Conservation (phyloP, 2,797 vertebrate species). For the Hozukius guyotensis region DNA sequence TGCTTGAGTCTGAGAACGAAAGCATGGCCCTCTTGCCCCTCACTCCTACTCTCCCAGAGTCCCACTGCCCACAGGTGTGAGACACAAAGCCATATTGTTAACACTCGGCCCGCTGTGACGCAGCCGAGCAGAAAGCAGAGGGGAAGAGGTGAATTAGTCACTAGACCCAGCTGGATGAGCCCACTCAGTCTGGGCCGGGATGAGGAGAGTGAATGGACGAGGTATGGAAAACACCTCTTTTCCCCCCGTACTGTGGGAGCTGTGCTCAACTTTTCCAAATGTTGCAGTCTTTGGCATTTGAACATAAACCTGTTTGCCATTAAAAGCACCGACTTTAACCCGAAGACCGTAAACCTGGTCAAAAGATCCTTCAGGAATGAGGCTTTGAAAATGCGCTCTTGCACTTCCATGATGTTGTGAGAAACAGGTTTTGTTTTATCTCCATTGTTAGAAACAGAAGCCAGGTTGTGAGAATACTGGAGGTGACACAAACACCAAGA, state of each 20-base stretch:
- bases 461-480: background rate
- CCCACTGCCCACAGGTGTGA: slow-evolving; percentile 66
- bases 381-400: background rate
- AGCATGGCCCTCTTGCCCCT: slow-evolving; percentile 31
- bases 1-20: slow-evolving; percentile 22
- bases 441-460: background rate
- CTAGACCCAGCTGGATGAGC: slow-evolving; percentile 42
- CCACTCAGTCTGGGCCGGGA: slow-evolving; percentile 19
- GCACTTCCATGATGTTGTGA: background rate
- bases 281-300: slow-evolving; percentile 22
- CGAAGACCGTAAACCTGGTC: background rate
- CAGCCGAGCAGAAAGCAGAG: slow-evolving; percentile 27
- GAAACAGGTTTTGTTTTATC: background rate
- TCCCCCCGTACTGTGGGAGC: background rate
- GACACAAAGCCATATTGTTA: slow-evolving; percentile 72
- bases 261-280: slow-evolving; percentile 53
- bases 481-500: background rate
- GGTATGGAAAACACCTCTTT: slow-evolving; percentile 43
- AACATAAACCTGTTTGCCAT: slow-evolving; percentile 26
- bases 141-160: slow-evolving; percentile 58
- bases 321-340: slow-evolving; percentile 6
- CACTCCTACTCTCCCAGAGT: slow-evolving; percentile 46
- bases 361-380: slow-evolving; percentile 12
- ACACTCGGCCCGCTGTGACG: slow-evolving; percentile 47
- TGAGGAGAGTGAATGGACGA: slow-evolving; percentile 45